These are phyloP conservation scores for Oryzaephilus surinamensis DNA, from an alignment of 1,140 invertebrate genomes.

Conservation along the genomic window DNA sequence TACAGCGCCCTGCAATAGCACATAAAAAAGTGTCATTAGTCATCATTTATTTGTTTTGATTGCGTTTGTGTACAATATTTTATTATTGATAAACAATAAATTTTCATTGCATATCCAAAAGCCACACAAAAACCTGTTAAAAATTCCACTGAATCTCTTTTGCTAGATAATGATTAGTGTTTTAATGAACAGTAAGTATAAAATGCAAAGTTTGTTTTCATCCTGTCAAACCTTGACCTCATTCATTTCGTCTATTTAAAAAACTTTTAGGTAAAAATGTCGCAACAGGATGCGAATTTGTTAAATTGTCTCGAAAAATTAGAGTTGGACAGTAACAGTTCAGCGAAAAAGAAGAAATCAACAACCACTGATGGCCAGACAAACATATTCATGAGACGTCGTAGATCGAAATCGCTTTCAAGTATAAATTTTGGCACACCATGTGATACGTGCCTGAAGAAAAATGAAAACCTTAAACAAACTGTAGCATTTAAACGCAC, in stretches of 20 bases:
- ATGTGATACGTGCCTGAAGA: conserved; percentile 28
- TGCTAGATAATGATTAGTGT: neutral
- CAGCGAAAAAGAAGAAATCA: conserved; percentile 12
- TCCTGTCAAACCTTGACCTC: conserved; percentile 21
- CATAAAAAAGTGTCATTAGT: too few species aligned
- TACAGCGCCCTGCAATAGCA: too few species aligned
- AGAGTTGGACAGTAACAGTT: too few species aligned
- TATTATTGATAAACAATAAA: too few species aligned
- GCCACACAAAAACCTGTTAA: too few species aligned
- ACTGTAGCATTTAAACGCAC: conserved; percentile 30
- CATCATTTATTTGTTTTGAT: conserved; percentile 1
- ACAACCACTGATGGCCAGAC: conserved; percentile 3
- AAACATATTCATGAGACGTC: conserved; percentile 29
- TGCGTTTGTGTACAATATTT: too few species aligned
- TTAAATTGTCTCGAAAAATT: conserved; percentile 27
- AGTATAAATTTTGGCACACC: conserved; percentile 25
- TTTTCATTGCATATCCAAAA: too few species aligned
- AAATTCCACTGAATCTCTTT: neutral
- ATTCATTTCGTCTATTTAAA: conserved; percentile 5
- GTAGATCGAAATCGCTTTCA: conserved; percentile 31
- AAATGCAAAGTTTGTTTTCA: conserved; percentile 11
- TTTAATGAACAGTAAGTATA: neutral
- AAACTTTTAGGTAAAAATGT: conserved; percentile 22
- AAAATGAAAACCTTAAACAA: conserved; percentile 23
- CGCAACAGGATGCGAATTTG: conserved; percentile 25